A percentile compares a stretch with the other conserved stretches of the same genome.
phyloP scores from a whole-genome alignment of 2,888 invertebrate species.

The Ecdyonurus torrentis region DNA sequence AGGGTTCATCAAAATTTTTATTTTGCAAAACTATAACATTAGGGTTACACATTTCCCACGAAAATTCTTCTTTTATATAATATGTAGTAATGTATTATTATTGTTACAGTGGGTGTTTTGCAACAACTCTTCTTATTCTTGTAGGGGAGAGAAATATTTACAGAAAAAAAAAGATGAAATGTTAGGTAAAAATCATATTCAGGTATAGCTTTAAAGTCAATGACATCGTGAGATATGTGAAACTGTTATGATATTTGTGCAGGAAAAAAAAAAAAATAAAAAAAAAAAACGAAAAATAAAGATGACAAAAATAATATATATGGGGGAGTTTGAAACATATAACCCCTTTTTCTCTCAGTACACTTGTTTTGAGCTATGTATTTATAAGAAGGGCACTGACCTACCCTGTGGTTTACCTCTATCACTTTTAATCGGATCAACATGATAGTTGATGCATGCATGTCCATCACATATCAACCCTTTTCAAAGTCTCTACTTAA shows the following conservation, averaged over 20 bases:
- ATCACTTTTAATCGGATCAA: background rate
- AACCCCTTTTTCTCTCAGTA: background rate
- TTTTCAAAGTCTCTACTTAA: background rate
- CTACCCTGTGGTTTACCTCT: background rate
- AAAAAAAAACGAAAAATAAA: no score
- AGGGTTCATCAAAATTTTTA: no score
- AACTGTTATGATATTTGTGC: background rate
- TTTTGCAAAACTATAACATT: no score
- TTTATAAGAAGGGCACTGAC: background rate
- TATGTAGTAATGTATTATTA: background rate
- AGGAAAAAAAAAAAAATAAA: background rate
- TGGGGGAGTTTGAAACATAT: no score
- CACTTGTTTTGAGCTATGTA: background rate
- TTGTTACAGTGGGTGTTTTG: background rate
- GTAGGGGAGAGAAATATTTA: background rate
- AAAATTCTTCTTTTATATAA: background rate
- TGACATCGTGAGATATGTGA: background rate
- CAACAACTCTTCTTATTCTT: background rate
- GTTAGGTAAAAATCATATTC: background rate
- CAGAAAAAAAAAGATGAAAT: background rate
- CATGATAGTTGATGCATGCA: no score
- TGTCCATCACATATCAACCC: background rate
- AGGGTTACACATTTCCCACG: background rate
- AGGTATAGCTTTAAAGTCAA: background rate
- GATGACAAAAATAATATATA: no score